phyloP scores from a whole-genome alignment of 1,140 invertebrate genomes.

The Lepidurus apus region DNA sequence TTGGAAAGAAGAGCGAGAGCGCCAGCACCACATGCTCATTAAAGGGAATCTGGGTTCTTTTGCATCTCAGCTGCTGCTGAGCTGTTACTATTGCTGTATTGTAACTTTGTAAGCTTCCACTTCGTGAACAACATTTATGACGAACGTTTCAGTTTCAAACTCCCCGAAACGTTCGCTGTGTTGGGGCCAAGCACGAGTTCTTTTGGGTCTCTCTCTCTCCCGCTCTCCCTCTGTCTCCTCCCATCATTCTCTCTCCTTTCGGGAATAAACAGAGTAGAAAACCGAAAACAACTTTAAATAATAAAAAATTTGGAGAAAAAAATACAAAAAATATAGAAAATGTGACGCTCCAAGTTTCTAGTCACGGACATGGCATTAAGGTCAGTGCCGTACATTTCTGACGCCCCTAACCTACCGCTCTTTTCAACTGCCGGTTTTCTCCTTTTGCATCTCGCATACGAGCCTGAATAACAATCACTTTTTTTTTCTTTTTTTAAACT shows the following conservation, averaged over 20 bases:
- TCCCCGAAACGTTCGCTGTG: background rate
- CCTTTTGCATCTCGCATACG: background rate
- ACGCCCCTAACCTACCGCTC: background rate
- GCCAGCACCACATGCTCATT: constrained; percentile 17
- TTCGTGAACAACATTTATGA: background rate
- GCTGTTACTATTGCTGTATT: background rate
- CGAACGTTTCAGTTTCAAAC: background rate
- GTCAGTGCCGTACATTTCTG: background rate
- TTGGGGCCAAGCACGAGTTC: background rate
- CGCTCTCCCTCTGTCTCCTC: too few species aligned
- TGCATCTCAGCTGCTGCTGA: constrained; percentile 17
- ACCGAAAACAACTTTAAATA: background rate
- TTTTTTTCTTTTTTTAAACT: background rate
- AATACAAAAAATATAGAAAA: background rate
- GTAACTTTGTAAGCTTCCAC: background rate
- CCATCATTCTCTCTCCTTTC: too few species aligned
- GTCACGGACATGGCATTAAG: constrained; percentile 13
- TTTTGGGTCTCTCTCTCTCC: background rate
- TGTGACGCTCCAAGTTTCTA: constrained; percentile 9
- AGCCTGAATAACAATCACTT: constrained; percentile 12
- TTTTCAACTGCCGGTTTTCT: background rate
- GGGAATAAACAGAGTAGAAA: background rate
- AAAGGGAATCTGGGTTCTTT: background rate
- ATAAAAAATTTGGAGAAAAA: background rate
- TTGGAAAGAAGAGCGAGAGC: background rate